phyloP scores from a whole-genome alignment of 2,888 invertebrate genomes.

The Hyalella azteca region DNA sequence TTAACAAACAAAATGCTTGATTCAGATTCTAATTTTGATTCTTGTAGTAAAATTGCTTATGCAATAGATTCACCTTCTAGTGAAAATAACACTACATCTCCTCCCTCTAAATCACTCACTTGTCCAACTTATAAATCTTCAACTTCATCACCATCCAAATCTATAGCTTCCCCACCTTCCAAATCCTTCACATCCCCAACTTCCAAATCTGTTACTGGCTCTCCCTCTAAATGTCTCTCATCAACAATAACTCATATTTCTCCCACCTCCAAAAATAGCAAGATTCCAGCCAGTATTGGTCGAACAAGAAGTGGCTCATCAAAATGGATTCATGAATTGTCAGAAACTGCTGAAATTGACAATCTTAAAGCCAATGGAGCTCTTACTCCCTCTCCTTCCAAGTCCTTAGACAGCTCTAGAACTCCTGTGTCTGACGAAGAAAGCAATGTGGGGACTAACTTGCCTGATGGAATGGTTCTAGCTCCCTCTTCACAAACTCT shows the following conservation, averaged over 20 bases:
- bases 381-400: neutral
- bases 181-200: too few species aligned
- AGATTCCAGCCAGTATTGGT: neutral
- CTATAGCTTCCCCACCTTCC: too few species aligned
- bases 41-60: neutral
- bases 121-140: too few species aligned
- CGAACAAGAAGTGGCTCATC: constrained; percentile 1
- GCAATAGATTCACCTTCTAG: neutral
- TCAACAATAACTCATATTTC: neutral
- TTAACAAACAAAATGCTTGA: neutral
- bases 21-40: neutral
- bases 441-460: neutral
- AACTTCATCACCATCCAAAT: too few species aligned
- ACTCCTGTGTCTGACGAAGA: neutral
- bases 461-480: neutral
- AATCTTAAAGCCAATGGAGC: constrained; percentile 1
- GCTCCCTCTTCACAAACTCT: neutral
- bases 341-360: neutral
- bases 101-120: too few species aligned
- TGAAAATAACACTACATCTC: constrained; percentile 7
- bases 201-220: too few species aligned
- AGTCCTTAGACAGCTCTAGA: neutral
- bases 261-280: neutral
- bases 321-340: neutral
- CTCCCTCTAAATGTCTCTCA: too few species aligned